These are phyloP conservation scores for Aythya baeri DNA, from an alignment of 2,113 vertebrate genomes.

Conservation along the genomic window DNA sequence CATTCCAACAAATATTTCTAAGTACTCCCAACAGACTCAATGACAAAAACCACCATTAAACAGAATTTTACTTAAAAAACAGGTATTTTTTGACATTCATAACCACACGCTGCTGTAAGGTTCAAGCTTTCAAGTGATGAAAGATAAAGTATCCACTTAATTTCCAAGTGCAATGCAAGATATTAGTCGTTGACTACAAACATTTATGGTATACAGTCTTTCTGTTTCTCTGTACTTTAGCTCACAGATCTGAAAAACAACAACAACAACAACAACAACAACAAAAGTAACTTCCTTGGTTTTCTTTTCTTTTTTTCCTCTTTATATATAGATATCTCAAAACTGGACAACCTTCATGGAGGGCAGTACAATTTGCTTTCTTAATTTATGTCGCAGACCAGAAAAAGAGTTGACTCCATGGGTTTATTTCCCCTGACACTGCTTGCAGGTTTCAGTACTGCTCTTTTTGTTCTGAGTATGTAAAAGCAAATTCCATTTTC, in stretches of 20 bases:
- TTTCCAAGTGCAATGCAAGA: neutral
- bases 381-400: neutral
- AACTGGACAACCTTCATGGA: neutral
- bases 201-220: neutral
- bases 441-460: neutral
- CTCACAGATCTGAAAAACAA: neutral
- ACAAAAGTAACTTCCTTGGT: neutral
- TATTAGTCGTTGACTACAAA: neutral
- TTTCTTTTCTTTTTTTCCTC: neutral
- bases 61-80: neutral
- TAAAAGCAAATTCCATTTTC: neutral
- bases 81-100: neutral
- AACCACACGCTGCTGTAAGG: neutral
- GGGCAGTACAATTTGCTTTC: neutral
- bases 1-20: neutral
- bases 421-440: neutral
- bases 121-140: neutral
- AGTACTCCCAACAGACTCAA: neutral
- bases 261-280: no score
- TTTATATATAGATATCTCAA: neutral
- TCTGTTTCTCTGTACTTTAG: neutral
- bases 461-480: neutral
- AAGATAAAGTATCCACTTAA: neutral
- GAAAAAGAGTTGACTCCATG: neutral
- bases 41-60: neutral